Base-by-base conservation (phyloP, 2,888 invertebrate genomes). In the Macrophya annulata region DNA sequence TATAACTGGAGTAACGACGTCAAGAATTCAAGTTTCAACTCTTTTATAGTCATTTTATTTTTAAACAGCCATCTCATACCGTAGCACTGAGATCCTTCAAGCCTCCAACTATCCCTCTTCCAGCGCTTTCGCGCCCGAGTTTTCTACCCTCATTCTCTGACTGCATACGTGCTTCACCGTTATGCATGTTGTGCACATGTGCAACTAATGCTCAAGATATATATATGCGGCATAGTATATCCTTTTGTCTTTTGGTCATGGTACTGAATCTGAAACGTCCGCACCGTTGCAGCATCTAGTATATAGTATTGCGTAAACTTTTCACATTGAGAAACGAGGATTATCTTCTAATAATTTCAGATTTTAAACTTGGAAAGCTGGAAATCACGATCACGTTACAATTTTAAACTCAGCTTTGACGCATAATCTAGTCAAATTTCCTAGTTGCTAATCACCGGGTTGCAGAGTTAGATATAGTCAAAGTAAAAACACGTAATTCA, bases 221-320 rank as follows among this genome's bases (percentile, higher is more conserved):
- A 31, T 37, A 77, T 25, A 81, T 81, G 81, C 62, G n/a, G 37
- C 3, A 62, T 9, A 12, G 45, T 81, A 37, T 81, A 37, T 81
- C 43, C 81, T 43, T 81, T 81, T 59, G 81, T 81, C 25, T 51
- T 77, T 77, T 31, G 77, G 77, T 77, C 62, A 81, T 59, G 79
- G 40, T 31, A 31, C 31, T 31, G 31, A 59, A 59, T n/a, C 59
- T 51, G 17, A 51, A 40, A 25, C 25, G 17, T 17, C 51, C 31
- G 31, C 31, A 31, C 31, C 31, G 31, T 31, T 31, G 48, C 40
- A 10, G 21, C n/a, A 25, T n/a, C 65, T n/a, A 5, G 72, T 71
- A 37, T 17, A 31, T 68, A 31, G 31, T 55, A 5, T 77, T 55
- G 77, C 45, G 21, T 72, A 45, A 45, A n/a, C 2, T 45, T 31